phyloP scores from a whole-genome alignment of 2,797 vertebrate species.

The Myiotriccus ornatus region DNA sequence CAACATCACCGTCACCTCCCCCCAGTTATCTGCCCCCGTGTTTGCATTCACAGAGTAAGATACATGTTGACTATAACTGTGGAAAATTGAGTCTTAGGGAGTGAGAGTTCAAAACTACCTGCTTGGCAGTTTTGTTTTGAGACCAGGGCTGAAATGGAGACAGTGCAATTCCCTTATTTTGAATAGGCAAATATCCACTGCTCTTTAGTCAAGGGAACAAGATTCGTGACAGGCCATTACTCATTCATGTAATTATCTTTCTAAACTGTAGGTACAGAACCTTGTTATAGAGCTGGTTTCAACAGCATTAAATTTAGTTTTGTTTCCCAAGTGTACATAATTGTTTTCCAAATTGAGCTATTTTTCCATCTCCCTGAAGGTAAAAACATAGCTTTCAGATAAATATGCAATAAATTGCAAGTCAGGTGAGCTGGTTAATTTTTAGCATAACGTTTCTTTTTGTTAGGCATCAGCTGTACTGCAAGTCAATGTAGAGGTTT shows the following conservation, averaged over 20 bases:
- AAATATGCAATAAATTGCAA: neutral
- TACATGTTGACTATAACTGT: neutral
- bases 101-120: neutral
- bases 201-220: neutral
- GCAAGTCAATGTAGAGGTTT: neutral
- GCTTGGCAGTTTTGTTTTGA: neutral
- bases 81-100: neutral
- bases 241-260: neutral
- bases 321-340: neutral
- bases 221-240: neutral
- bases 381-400: neutral
- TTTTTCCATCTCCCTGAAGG: neutral
- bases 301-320: neutral
- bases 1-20: fast-evolving
- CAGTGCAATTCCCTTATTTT: neutral
- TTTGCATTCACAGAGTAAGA: neutral
- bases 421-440: neutral
- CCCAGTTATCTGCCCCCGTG: neutral
- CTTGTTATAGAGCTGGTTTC: neutral
- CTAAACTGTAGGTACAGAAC: neutral
- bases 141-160: neutral
- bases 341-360: neutral
- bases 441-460: neutral
- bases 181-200: neutral
- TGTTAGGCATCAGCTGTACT: neutral